These are phyloP conservation scores for Epinotia nisella DNA, from an alignment of 2,888 invertebrate genomes.

Conservation along the genomic window DNA sequence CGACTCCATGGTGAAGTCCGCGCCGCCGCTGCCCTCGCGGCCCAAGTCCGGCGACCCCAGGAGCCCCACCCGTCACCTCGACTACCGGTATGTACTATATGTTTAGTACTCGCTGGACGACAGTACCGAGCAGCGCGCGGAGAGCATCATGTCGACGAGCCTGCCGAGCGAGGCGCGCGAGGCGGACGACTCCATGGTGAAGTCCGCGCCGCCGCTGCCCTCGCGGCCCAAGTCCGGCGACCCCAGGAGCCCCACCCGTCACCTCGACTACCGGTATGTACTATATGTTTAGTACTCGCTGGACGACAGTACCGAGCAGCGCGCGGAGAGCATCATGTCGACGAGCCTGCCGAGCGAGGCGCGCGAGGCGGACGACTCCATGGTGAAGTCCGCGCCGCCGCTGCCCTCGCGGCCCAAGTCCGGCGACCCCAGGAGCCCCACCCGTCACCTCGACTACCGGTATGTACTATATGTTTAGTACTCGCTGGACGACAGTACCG, in stretches of 20 bases:
- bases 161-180: constrained; percentile 55
- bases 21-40: constrained; percentile 71
- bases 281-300: constrained; percentile 67
- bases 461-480: constrained; percentile 60
- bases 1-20: constrained; percentile 69
- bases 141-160: constrained; percentile 70
- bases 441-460: constrained; percentile 66
- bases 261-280: constrained; percentile 62
- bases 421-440: constrained; percentile 76
- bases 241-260: constrained; percentile 72
- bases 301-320: constrained; percentile 68
- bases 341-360: constrained; percentile 60
- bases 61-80: constrained; percentile 68
- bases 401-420: constrained; percentile 72
- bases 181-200: constrained; percentile 66
- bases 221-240: constrained; percentile 74
- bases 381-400: constrained; percentile 76
- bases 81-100: constrained; percentile 59
- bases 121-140: constrained; percentile 57
- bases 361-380: constrained; percentile 59
- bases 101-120: constrained; percentile 75
- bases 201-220: constrained; percentile 76
- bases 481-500: constrained; percentile 68
- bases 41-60: constrained; percentile 77
- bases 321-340: constrained; percentile 65